These are phyloP conservation scores for Botia kubotai DNA, from an alignment of 2,797 vertebrate genomes.

Conservation along the genomic window DNA sequence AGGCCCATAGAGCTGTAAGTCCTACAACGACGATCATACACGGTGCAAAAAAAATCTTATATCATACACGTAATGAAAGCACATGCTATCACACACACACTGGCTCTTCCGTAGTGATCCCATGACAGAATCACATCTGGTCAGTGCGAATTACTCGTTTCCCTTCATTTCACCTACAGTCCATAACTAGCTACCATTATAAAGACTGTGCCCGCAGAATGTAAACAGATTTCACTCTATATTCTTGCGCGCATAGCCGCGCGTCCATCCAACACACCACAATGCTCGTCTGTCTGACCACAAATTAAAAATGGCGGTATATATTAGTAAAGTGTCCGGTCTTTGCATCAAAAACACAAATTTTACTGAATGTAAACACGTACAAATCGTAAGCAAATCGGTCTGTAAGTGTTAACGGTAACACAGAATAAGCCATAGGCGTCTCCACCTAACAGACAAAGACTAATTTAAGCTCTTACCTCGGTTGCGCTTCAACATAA, in stretches of 20 bases:
- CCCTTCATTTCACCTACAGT: background rate
- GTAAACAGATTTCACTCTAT: slow-evolving; percentile 32
- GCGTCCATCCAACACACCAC: slow-evolving; percentile 67
- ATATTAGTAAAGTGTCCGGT: slow-evolving; percentile 72
- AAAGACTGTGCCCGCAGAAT: slow-evolving; percentile 8
- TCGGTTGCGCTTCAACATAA: slow-evolving; percentile 79
- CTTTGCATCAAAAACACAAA: slow-evolving; percentile 61
- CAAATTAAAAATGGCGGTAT: slow-evolving; percentile 88
- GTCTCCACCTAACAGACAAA: slow-evolving; percentile 22
- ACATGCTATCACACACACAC: slow-evolving; percentile 22
- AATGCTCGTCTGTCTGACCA: slow-evolving; percentile 74
- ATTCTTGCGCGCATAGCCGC: slow-evolving; percentile 58
- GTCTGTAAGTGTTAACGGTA: background rate
- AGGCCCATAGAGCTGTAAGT: background rate
- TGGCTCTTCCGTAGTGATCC: slow-evolving; percentile 11
- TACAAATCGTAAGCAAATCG: background rate
- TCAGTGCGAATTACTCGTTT: background rate
- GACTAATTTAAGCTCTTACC: slow-evolving; percentile 75
- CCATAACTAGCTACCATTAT: background rate
- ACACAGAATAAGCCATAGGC: slow-evolving; percentile 1
- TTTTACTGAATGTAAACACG: background rate
- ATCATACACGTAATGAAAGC: slow-evolving; percentile 9
- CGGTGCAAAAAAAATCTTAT: background rate
- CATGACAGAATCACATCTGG: background rate
- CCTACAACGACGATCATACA: background rate